Conservation (phyloP, 2,113 vertebrate genomes). For the Gila orcuttii region DNA sequence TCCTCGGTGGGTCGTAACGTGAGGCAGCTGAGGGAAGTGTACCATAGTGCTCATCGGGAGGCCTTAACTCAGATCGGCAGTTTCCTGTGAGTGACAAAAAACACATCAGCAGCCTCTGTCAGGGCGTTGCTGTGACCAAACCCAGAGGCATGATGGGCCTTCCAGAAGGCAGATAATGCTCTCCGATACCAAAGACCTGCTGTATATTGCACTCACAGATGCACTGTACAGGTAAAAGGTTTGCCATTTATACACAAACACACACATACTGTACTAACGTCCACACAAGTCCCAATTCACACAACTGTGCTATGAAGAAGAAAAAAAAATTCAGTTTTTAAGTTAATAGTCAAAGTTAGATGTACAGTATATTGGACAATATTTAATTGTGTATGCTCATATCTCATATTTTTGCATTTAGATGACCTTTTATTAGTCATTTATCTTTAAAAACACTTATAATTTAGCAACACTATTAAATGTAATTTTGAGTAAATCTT, state of each 20-base stretch:
- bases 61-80: slow-evolving; percentile 90
- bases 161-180: slow-evolving; percentile 83
- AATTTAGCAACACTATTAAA: background rate
- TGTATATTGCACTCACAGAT: slow-evolving; percentile 78
- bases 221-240: slow-evolving; percentile 49
- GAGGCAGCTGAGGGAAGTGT: slow-evolving; percentile 89
- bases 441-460: background rate
- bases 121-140: slow-evolving; percentile 70
- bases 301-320: background rate
- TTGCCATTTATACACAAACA: background rate
- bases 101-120: slow-evolving; percentile 59
- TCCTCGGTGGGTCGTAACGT: slow-evolving; percentile 90
- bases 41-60: slow-evolving; percentile 91
- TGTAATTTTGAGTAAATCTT: background rate
- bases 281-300: background rate
- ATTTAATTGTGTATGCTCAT: background rate
- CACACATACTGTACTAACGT: background rate
- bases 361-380: background rate
- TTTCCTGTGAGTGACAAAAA: slow-evolving; percentile 93
- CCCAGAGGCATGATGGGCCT: slow-evolving; percentile 70
- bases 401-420: background rate
- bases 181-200: slow-evolving; percentile 89
- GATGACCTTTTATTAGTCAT: background rate
- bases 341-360: background rate
- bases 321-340: too few species aligned